These are phyloP conservation scores for Schizopygopsis pylzovi DNA, from an alignment of 2,797 vertebrate genomes.

Conservation along the genomic window DNA sequence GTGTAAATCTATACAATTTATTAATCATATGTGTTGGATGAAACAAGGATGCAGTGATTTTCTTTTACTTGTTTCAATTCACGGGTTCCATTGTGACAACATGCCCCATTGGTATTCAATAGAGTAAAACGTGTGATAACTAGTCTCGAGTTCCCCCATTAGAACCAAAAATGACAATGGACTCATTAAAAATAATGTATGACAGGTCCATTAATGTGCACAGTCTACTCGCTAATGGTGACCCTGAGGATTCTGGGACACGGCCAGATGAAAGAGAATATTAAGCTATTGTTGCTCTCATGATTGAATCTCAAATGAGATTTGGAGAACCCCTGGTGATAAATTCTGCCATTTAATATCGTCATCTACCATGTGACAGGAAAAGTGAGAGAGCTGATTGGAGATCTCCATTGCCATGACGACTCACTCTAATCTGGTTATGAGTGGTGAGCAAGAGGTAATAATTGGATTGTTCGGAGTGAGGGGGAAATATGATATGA, in stretches of 20 bases:
- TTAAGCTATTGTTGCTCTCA: conserved; percentile 42
- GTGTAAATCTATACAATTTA: background rate
- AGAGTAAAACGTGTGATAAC: background rate
- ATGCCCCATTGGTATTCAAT: background rate
- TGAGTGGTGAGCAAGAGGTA: conserved; percentile 41
- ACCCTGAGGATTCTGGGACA: conserved; percentile 31
- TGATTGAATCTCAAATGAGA: conserved; percentile 51
- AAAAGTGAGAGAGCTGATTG: conserved; percentile 31
- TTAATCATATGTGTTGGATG: background rate
- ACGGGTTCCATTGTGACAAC: background rate
- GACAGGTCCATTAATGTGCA: conserved; percentile 27
- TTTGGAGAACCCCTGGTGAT: conserved; percentile 22
- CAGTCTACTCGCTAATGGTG: conserved; percentile 1
- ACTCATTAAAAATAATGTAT: conserved; percentile 19
- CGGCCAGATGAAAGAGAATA: conserved; percentile 22
- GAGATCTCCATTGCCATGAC: conserved; percentile 46
- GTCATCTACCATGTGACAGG: conserved; percentile 36
- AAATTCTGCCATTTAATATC: conserved; percentile 44
- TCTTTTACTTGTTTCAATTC: background rate
- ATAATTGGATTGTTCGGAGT: conserved; percentile 40
- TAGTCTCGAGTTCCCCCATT: background rate
- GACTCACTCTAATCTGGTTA: conserved; percentile 47
- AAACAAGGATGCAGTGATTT: background rate
- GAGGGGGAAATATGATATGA: conserved; percentile 51
- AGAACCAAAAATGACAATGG: conserved; percentile 7